Evolutionary conservation across 2,113 vertebrate species (phyloP).

Genomic region (Crotalus viridis): DNA sequence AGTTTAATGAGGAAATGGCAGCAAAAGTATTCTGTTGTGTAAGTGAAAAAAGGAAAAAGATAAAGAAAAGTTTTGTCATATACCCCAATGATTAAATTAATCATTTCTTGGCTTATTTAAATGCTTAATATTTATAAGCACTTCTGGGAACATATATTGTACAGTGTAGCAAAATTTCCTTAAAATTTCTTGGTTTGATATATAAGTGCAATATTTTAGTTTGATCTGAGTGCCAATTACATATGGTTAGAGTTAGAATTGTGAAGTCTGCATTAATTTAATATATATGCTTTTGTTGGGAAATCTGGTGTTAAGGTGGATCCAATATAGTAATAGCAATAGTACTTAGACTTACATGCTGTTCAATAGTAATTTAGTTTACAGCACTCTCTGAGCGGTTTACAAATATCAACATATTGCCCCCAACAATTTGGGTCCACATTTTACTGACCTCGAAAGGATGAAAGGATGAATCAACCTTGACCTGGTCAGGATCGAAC

Average conservation of each 20-base stretch:
- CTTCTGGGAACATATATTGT: not conserved
- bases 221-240: not conserved
- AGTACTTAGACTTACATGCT: not conserved
- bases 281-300: too few relatives aligned
- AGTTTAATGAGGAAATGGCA: slow-evolving; percentile 96
- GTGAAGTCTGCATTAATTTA: too few relatives aligned
- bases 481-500: not conserved
- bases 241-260: not conserved
- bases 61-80: not conserved
- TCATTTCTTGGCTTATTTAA: not conserved
- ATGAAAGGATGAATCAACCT: not conserved
- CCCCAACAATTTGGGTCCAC: not conserved
- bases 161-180: not conserved
- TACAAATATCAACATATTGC: not conserved
- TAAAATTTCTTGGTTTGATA: not conserved
- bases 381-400: not conserved
- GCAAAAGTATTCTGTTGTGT: slow-evolving; percentile 99
- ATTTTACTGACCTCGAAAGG: not conserved
- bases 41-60: slow-evolving; percentile 69
- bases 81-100: not conserved
- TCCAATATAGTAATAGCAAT: not conserved
- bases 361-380: not conserved
- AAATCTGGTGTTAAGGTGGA: too few relatives aligned
- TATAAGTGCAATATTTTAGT: not conserved
- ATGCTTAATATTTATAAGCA: not conserved